phyloP scores from a whole-genome alignment of 2,797 vertebrate species.

The Threskiornis aethiopicus region DNA sequence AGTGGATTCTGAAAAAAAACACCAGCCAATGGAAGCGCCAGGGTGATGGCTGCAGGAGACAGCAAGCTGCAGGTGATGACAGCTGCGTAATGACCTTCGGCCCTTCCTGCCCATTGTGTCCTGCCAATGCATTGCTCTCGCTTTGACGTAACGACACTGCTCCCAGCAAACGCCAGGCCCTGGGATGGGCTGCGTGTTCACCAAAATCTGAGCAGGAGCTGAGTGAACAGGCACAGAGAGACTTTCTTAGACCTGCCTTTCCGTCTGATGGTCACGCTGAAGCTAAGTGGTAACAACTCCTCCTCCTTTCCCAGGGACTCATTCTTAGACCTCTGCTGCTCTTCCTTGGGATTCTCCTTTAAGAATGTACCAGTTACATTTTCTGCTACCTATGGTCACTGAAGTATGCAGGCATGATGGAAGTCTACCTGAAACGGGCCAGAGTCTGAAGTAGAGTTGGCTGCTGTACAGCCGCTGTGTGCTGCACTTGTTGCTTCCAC shows the following conservation, averaged over 20 bases:
- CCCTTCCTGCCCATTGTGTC: neutral
- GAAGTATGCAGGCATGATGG: neutral
- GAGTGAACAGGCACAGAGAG: neutral
- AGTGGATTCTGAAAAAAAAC: neutral
- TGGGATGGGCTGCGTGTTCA: too few relatives aligned
- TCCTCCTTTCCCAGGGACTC: neutral
- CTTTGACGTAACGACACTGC: neutral
- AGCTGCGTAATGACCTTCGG: neutral
- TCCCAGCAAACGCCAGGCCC: neutral
- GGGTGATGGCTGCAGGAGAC: neutral
- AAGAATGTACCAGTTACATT: neutral
- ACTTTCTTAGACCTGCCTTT: neutral
- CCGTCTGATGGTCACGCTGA: neutral
- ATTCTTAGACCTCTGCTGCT: neutral
- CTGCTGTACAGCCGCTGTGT: neutral
- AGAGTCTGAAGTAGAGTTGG: neutral
- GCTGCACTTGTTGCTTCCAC: neutral
- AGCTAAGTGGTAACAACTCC: neutral
- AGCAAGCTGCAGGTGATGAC: neutral
- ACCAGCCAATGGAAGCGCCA: accelerated
- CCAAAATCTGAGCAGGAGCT: neutral
- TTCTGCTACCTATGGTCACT: neutral
- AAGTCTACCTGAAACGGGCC: neutral
- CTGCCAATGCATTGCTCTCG: neutral
- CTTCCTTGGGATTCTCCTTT: neutral